Percentiles rank a stretch among this genome's conserved stretches.
Evolutionary conservation across 2,888 invertebrate genomes (phyloP).

Genomic region (Ophion costatus): DNA sequence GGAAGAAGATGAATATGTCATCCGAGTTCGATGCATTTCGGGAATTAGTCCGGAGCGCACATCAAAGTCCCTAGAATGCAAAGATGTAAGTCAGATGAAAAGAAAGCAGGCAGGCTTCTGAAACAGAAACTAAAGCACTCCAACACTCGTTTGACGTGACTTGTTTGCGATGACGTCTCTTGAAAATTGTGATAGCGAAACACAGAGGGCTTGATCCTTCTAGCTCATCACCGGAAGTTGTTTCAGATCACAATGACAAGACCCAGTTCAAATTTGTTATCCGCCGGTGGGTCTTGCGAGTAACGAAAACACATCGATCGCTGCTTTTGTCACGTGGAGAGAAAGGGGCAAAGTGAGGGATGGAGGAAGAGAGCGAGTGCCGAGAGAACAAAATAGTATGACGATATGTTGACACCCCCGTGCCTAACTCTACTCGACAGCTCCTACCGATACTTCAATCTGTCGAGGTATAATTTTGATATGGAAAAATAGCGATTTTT

Average conservation of each 20-base stretch:
- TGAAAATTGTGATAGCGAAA: constrained; percentile 25
- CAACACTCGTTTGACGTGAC: not conserved
- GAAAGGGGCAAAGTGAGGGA: not conserved
- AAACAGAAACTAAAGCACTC: not conserved
- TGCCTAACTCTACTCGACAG: constrained; percentile 31
- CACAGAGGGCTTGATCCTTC: constrained; percentile 25
- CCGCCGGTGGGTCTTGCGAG: constrained; percentile 62
- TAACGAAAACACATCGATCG: constrained; percentile 78
- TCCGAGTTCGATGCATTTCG: not conserved
- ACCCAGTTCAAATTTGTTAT: constrained; percentile 38
- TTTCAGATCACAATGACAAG: constrained; percentile 23
- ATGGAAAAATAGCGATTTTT: not conserved
- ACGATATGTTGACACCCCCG: constrained; percentile 38
- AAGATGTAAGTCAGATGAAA: not conserved
- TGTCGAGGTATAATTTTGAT: not conserved
- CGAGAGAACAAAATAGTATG: constrained; percentile 27
- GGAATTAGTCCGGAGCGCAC: not conserved
- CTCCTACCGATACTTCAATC: constrained; percentile 34
- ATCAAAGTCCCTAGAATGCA: not conserved
- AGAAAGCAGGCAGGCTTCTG: not conserved
- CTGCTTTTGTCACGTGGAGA: constrained; percentile 57
- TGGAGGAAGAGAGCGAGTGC: not conserved
- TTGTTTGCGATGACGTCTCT: not conserved
- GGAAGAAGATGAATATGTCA: not conserved
- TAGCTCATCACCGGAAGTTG: constrained; percentile 34